phyloP scores from a whole-genome alignment of 2,797 vertebrate genomes.

The Agapornis canus region DNA sequence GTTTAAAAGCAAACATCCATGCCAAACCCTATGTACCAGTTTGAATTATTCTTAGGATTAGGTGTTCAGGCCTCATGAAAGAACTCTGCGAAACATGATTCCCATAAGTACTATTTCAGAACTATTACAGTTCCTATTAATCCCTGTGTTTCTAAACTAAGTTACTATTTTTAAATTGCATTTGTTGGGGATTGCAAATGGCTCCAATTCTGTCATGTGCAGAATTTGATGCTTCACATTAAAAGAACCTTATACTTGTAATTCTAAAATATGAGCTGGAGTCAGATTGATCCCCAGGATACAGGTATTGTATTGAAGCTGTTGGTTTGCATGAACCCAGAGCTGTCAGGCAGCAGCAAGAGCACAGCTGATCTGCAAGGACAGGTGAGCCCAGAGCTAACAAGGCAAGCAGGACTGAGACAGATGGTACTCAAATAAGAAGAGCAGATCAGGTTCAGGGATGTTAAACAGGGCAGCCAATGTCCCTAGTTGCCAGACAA shows the following conservation, averaged over 20 bases:
- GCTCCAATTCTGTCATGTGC: not conserved
- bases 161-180: not conserved
- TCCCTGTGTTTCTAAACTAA: not conserved
- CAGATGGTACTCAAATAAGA: not conserved
- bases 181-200: not conserved
- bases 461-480: not conserved
- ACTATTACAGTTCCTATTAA: not conserved
- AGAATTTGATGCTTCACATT: not conserved
- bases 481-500: rapidly evolving
- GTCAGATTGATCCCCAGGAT: not conserved
- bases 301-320: not conserved
- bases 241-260: not conserved
- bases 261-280: not conserved
- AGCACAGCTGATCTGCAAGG: not conserved
- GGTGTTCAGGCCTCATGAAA: not conserved
- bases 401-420: not conserved
- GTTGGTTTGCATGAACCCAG: not conserved
- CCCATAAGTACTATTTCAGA: not conserved
- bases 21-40: not conserved
- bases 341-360: not conserved
- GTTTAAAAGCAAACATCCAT: not conserved
- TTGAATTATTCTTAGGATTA: not conserved
- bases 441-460: not conserved
- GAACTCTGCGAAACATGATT: not conserved
- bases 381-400: not conserved